A percentile compares a stretch with the other conserved stretches of the same genome.
These are phyloP conservation scores for Hirudo medicinalis DNA, from an alignment of 1,140 invertebrate genomes.

Conservation along the genomic window DNA sequence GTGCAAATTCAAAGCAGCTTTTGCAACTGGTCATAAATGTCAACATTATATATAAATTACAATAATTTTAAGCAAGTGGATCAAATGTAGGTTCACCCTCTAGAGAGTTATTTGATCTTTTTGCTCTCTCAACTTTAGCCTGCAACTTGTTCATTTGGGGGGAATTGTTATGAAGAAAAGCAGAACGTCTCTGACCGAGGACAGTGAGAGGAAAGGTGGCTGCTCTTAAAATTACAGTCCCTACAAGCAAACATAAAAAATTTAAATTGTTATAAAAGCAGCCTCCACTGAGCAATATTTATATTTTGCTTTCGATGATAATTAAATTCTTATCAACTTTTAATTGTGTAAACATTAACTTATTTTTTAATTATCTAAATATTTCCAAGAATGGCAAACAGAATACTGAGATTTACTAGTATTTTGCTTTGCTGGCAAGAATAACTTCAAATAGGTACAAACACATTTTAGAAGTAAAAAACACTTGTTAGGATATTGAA, in stretches of 20 bases:
- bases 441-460: slow-evolving; percentile 14
- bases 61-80: background rate
- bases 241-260: slow-evolving; percentile 42
- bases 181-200: slow-evolving; percentile 58
- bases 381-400: background rate
- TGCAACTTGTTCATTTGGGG: slow-evolving; percentile 66
- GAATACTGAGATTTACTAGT: background rate
- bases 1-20: slow-evolving; percentile 59
- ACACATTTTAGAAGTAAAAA: background rate
- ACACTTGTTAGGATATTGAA: too few species aligned
- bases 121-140: slow-evolving; percentile 64
- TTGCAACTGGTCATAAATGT: slow-evolving; percentile 45
- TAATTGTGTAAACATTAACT: background rate
- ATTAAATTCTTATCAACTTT: background rate
- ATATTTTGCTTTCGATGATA: background rate
- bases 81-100: slow-evolving; percentile 46
- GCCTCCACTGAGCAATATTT: background rate
- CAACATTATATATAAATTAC: background rate
- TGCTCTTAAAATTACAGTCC: slow-evolving; percentile 58
- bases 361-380: background rate
- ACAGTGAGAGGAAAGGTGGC: slow-evolving; percentile 71
- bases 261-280: background rate
- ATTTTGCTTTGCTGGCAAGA: background rate
- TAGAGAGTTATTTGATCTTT: slow-evolving; percentile 61
- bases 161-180: slow-evolving; percentile 63